Evolutionary conservation across 2,113 vertebrate genomes (phyloP), one percentile per base, ranked within the genome.

Genomic region (Meleagris gallopavo): DNA sequence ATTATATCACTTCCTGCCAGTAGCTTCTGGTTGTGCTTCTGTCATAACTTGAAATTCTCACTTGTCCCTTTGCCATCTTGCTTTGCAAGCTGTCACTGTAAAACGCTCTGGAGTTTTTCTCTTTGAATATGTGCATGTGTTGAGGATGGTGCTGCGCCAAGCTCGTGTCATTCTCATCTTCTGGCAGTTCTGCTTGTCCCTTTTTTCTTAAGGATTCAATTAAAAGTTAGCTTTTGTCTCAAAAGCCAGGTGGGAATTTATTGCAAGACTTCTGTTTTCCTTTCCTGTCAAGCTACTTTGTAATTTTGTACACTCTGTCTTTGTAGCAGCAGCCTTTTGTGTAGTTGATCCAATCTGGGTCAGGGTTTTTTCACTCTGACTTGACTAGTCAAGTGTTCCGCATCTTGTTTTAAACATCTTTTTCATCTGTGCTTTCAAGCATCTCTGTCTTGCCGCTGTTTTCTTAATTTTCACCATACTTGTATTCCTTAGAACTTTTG

Each of bases 11-110:
- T 88, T 69, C 73, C 52, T 81, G 54, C 1, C 76, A 82, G 80
- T 67, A 94, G 73, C 86, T 95, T 95, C 67, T 89, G 58, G 54
- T 86, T 91, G 66, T 88, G 85, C 83, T 83, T 94, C 61, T 94
- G 65, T 81, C 69, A 69, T 73, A 82, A 40, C 71, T 72, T 52
- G 70, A 81, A 88, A 62, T 94, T 85, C 80, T 92, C 30, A 85
- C 62, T 61, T 60, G 32, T 40, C 57, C 43, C 41, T 87, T 77
- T 78, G 16, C 65, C 43, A 9, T 72, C 1, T 0, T 86, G 85
- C 95, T 92, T 90, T 89, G 92, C 80, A 69, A 83, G 32, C 78
- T 87, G 40, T 79, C 82, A 74, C 87, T 36, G 80, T 52, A 78
- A 80, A 93, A 36, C 15, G 46, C 66, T 89, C 36, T 80, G 60